Percentiles rank a stretch among this genome's conserved stretches.
These are phyloP conservation scores for Drosophila monieri DNA, from an alignment of 2,888 invertebrate species.

Conservation along the genomic window DNA sequence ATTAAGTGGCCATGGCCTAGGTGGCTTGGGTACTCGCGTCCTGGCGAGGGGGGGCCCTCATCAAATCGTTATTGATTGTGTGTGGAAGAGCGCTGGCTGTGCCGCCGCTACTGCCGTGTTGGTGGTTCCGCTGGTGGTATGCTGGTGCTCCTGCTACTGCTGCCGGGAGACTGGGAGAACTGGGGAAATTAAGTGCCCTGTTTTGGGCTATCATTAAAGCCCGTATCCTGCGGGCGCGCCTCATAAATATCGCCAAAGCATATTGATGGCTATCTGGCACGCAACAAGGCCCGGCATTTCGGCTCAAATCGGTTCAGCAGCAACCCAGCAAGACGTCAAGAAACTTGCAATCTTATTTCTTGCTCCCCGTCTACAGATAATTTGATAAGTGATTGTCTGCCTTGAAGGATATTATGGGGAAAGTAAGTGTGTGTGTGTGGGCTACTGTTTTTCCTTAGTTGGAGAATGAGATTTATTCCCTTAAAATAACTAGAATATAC, in stretches of 20 bases:
- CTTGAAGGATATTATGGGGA: conserved; percentile 34
- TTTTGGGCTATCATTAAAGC: conserved; percentile 78
- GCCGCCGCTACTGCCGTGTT: conserved; percentile 18
- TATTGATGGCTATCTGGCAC: conserved; percentile 76
- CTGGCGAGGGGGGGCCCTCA: conserved; percentile 51
- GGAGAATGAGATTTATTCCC: conserved; percentile 2
- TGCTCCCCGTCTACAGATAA: conserved; percentile 54
- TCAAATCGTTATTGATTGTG: conserved; percentile 75
- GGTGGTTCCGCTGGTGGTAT: conserved; percentile 16
- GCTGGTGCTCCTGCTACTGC: conserved; percentile 6
- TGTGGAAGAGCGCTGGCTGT: conserved; percentile 18
- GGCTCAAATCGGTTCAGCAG: conserved; percentile 9
- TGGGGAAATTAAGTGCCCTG: conserved; percentile 75
- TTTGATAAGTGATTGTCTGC: conserved; percentile 74
- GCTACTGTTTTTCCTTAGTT: conserved; percentile 11
- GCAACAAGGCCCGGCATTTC: conserved; percentile 51
- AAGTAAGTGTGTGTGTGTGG: conserved; percentile 26
- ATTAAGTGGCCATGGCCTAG: conserved; percentile 67
- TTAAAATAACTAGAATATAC: no score
- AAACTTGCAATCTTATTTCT: conserved; percentile 32
- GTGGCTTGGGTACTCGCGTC: conserved; percentile 60
- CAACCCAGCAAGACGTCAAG: conserved; percentile 9
- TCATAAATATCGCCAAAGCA: conserved; percentile 78
- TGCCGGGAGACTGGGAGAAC: conserved; percentile 43
- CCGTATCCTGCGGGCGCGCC: conserved; percentile 78